A percentile compares a stretch with the other conserved stretches of the same genome.
These are phyloP conservation scores for Parasteatoda tepidariorum DNA, from an alignment of 1,140 invertebrate genomes.

Conservation along the genomic window DNA sequence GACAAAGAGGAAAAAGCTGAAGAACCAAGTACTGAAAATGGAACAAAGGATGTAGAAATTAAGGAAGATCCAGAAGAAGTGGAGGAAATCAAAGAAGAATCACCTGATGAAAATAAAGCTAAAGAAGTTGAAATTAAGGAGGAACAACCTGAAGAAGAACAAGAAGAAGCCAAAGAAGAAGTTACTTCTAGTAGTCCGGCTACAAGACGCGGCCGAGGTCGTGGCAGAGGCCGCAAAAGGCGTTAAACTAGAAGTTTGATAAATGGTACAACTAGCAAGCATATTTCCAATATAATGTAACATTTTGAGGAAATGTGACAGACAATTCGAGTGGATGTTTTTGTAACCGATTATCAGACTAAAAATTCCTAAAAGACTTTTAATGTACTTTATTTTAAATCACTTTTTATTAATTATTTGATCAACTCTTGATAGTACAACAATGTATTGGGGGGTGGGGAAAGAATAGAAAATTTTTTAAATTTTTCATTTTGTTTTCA, in stretches of 20 bases:
- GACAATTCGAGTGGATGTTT: slow-evolving; percentile 29
- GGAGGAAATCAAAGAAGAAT: slow-evolving; percentile 43
- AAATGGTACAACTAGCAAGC: too few species aligned
- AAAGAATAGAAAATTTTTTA: slow-evolving; percentile 17
- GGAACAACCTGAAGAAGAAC: slow-evolving; percentile 24
- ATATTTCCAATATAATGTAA: not conserved
- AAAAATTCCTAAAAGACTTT: slow-evolving; percentile 23
- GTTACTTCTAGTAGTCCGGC: slow-evolving; percentile 22
- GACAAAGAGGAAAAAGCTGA: slow-evolving; percentile 6
- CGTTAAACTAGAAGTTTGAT: slow-evolving; percentile 2
- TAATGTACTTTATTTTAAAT: slow-evolving; percentile 7
- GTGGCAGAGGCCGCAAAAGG: slow-evolving; percentile 51
- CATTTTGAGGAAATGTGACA: slow-evolving; percentile 10
- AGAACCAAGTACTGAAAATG: slow-evolving; percentile 22
- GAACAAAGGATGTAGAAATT: not conserved
- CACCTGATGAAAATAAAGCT: slow-evolving; percentile 16
- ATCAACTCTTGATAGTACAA: too few species aligned
- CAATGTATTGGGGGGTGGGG: too few species aligned
- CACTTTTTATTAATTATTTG: too few species aligned
- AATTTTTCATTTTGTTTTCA: slow-evolving; percentile 36
- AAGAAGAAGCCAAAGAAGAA: slow-evolving; percentile 43
- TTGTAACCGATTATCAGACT: slow-evolving; percentile 20
- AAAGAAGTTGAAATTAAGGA: slow-evolving; percentile 51
- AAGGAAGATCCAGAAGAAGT: slow-evolving; percentile 41
- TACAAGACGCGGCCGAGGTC: slow-evolving; percentile 43